phyloP scores from a whole-genome alignment of 2,797 vertebrate genomes.

The Peromyscus nudipes region DNA sequence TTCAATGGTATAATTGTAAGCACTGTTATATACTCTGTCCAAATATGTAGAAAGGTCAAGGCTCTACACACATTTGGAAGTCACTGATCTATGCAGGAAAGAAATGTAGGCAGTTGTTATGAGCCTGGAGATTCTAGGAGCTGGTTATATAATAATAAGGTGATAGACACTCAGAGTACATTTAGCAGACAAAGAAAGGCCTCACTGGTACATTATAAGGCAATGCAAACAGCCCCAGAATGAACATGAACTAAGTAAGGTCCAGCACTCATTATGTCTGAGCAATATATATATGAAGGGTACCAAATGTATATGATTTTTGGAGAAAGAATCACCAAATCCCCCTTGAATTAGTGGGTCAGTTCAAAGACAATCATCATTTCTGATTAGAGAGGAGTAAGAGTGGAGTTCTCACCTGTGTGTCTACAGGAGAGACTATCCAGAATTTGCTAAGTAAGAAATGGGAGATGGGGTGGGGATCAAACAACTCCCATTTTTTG shows the following conservation, averaged over 20 bases:
- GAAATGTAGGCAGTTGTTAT: not conserved
- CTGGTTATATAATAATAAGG: accelerated
- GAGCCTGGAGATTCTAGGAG: not conserved
- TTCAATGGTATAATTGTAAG: not conserved
- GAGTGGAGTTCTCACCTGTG: accelerated
- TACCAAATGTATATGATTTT: not conserved
- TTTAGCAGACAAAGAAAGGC: not conserved
- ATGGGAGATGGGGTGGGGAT: too few species aligned
- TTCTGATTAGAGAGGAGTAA: not conserved
- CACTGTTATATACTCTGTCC: not conserved
- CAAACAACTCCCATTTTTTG: not conserved
- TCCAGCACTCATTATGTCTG: too few species aligned
- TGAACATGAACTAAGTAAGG: not conserved
- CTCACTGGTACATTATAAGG: too few species aligned
- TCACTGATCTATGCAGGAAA: not conserved
- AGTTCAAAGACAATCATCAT: not conserved
- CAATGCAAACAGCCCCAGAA: accelerated
- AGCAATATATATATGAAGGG: not conserved
- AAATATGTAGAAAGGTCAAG: not conserved
- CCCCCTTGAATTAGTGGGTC: not conserved
- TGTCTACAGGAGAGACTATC: not conserved
- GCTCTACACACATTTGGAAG: not conserved
- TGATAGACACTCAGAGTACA: not conserved
- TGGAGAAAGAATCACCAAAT: not conserved
- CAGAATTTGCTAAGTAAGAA: not conserved